phyloP scores from a whole-genome alignment of 2,797 vertebrate genomes.

The Forpus xanthops region DNA sequence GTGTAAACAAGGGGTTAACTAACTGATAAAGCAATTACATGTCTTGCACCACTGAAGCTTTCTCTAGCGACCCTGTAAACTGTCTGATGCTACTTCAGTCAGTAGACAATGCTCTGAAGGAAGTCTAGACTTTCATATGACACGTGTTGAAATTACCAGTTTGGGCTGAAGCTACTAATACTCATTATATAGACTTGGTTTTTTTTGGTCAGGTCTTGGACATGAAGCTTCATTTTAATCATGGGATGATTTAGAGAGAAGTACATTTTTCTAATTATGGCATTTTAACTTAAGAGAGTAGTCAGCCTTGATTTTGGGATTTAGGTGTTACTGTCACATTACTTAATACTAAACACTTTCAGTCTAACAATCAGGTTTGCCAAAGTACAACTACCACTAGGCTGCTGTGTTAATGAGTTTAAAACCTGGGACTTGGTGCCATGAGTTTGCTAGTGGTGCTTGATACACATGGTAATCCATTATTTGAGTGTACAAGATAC shows the following conservation, averaged over 20 bases:
- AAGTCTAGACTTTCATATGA: neutral
- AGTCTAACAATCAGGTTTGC: neutral
- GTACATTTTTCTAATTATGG: neutral
- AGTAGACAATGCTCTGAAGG: neutral
- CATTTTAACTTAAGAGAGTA: neutral
- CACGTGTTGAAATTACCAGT: neutral
- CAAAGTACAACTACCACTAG: neutral
- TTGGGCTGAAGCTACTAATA: neutral
- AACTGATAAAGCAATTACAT: accelerated
- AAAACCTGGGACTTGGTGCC: neutral
- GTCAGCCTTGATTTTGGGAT: neutral
- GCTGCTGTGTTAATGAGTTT: neutral
- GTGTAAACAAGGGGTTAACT: neutral
- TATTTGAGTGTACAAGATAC: neutral
- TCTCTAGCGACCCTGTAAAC: neutral
- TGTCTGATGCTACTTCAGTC: neutral
- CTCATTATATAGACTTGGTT: neutral
- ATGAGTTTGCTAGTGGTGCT: neutral
- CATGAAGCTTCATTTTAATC: neutral
- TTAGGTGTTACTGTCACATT: neutral
- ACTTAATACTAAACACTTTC: neutral
- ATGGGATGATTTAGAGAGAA: neutral
- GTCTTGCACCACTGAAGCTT: neutral
- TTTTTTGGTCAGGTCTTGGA: neutral
- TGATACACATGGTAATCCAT: neutral